A percentile compares a stretch with the other conserved stretches of the same genome.
Conservation (phyloP, 2,888 invertebrate species). For the Leucophenga montana region DNA sequence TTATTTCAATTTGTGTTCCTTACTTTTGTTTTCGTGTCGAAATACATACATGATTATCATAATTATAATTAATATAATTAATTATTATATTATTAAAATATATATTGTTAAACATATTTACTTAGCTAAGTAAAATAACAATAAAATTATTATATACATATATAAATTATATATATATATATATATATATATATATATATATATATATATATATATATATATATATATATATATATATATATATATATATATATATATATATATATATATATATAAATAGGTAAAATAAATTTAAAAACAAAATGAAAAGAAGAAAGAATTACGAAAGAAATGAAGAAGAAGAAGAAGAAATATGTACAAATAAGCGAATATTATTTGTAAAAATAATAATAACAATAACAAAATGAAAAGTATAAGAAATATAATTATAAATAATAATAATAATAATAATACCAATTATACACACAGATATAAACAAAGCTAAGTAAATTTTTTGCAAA, state of each 20-base stretch:
- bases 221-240: conserved; percentile 34
- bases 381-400: conserved; percentile 42
- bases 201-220: conserved; percentile 35
- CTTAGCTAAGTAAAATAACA: conserved; percentile 25
- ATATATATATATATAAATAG: conserved; percentile 59
- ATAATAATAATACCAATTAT: not conserved
- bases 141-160: conserved; percentile 46
- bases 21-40: conserved; percentile 9
- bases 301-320: conserved; percentile 39
- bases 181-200: conserved; percentile 24
- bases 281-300: conserved; percentile 51
- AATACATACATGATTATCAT: conserved; percentile 6
- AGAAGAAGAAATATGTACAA: conserved; percentile 3
- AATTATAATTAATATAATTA: conserved; percentile 11
- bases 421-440: not conserved
- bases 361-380: conserved; percentile 22
- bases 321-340: conserved; percentile 28
- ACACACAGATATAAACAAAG: conserved; percentile 9
- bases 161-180: conserved; percentile 30
- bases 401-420: conserved; percentile 9
- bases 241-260: conserved; percentile 21
- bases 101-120: conserved; percentile 53
- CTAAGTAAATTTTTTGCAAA: conserved; percentile 28
- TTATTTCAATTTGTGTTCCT: not conserved
- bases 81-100: conserved; percentile 21